Evolutionary conservation across 2,113 vertebrate species (phyloP), one percentile per base, ranked within the genome.

Genomic region (Entomyzon cyanotis): DNA sequence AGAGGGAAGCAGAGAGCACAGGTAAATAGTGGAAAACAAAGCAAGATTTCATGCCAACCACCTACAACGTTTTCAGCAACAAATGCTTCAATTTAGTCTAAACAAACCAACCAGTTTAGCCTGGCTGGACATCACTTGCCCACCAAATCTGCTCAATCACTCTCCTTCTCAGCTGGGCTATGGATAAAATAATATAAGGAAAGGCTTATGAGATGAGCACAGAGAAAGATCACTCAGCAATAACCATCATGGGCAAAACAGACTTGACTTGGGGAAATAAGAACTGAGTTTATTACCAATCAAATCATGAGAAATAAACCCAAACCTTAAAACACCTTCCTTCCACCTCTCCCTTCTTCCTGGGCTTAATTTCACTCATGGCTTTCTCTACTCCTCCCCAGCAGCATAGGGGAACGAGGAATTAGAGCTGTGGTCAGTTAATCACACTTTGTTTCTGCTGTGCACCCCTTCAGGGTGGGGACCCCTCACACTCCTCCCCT

Each of bases 361-460:
- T 4, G 7, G n/a, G 23, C 35, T 49, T 69, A 39, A 49, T 46
- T 82, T 77, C 25, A 77, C 9, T 24, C 59, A 47, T 9, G 10
- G 23, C 50, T 79, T 82, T 37, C 70, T 60, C 35, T n/a, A 8
- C 31, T 71, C 3, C 11, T 17, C 20, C 14, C 9, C 37, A 82
- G 69, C 25, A 33, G 31, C 17, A 19, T 0, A 59, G 12, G 41
- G 25, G 11, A 37, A 22, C 0, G 0, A 11, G 19, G 35, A 68
- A 50, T 1, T 1, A 5, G 27, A 19, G 22, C 2, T 37, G 9
- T 0, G 0, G n/a, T 42, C 53, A 80, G 18, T 18, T 62, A 31
- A 60, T 37, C 47, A 28, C 53, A 28, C 13, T 21, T 3, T 47
- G 28, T 47, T 46, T 73, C 17, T 37, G 47, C n/a, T 37, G 19